Percentiles rank a stretch among this genome's conserved stretches.
These are phyloP conservation scores for Onychomys torridus DNA, from an alignment of 2,797 vertebrate genomes.

Conservation along the genomic window DNA sequence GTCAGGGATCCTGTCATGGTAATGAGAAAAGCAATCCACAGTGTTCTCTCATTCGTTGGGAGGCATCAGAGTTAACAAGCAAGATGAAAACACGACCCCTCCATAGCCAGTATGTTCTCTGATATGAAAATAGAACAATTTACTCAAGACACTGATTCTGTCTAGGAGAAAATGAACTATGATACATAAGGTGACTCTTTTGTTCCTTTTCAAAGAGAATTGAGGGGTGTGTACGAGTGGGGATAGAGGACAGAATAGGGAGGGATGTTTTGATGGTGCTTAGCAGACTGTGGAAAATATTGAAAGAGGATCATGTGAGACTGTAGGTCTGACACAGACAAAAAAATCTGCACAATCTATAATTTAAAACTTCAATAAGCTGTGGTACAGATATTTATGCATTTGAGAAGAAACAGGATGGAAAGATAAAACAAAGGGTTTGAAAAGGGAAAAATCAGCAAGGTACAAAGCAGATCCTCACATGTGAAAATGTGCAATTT, in stretches of 20 bases:
- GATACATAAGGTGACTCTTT: conserved; percentile 88
- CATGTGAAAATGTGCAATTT: conserved; percentile 92
- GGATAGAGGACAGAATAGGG: conserved; percentile 3
- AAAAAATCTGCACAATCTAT: conserved; percentile 92
- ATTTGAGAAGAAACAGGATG: conserved; percentile 85
- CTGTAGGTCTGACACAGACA: conserved; percentile 97
- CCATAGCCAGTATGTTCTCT: conserved; percentile 87
- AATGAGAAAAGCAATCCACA: not conserved
- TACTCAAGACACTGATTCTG: conserved; percentile 96
- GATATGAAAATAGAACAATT: conserved; percentile 85
- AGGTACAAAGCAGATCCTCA: conserved; percentile 88
- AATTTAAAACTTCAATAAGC: conserved; percentile 88
- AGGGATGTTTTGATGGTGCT: conserved; percentile 85
- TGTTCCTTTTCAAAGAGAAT: conserved; percentile 62
- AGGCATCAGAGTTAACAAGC: accelerated
- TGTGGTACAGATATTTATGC: conserved; percentile 86
- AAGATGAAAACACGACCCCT: conserved; percentile 34
- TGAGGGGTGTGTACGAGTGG: conserved; percentile 73
- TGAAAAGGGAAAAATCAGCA: conserved; percentile 79
- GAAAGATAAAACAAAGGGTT: conserved; percentile 76
- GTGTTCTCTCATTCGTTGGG: accelerated
- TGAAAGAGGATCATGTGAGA: conserved; percentile 89
- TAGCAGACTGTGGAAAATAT: conserved; percentile 88
- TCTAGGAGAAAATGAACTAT: conserved; percentile 91
- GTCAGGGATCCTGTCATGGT: not conserved